Conservation (phyloP, 2,888 invertebrate species). For the Diaperis boleti region DNA sequence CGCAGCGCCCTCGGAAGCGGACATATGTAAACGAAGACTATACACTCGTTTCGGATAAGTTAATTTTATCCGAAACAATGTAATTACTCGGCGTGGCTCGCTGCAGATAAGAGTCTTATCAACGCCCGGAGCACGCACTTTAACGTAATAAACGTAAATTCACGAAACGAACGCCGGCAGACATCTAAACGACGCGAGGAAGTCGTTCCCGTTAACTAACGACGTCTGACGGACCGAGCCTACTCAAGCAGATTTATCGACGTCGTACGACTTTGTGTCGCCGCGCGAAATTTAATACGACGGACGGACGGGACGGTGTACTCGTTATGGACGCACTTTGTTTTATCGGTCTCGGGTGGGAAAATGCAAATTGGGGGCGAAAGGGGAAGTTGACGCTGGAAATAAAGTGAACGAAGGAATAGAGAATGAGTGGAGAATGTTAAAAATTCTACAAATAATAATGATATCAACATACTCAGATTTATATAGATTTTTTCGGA, state of each 20-base stretch:
- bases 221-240: slow-evolving; percentile 22
- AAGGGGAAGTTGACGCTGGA: neutral
- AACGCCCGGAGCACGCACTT: slow-evolving; percentile 61
- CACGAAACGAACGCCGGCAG: slow-evolving; percentile 59
- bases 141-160: slow-evolving; percentile 62
- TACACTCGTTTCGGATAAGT: slow-evolving; percentile 60
- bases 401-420: too few relatives aligned
- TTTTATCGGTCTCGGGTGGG: slow-evolving; percentile 32
- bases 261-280: neutral
- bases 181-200: slow-evolving; percentile 55
- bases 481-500: too few relatives aligned
- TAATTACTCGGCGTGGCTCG: slow-evolving; percentile 60
- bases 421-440: too few relatives aligned
- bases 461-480: too few relatives aligned
- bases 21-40: slow-evolving; percentile 56
- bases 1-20: slow-evolving; percentile 8
- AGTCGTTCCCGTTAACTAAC: slow-evolving; percentile 50
- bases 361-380: slow-evolving; percentile 12
- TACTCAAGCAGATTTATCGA: neutral
- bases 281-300: slow-evolving; percentile 18
- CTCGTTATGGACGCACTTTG: slow-evolving; percentile 28
- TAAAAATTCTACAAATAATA: too few relatives aligned
- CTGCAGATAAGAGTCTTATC: slow-evolving; percentile 60
- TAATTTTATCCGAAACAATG: slow-evolving; percentile 62
- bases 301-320: slow-evolving; percentile 7